Conservation (phyloP, 2,888 invertebrate genomes). For the Thecophora atra region DNA sequence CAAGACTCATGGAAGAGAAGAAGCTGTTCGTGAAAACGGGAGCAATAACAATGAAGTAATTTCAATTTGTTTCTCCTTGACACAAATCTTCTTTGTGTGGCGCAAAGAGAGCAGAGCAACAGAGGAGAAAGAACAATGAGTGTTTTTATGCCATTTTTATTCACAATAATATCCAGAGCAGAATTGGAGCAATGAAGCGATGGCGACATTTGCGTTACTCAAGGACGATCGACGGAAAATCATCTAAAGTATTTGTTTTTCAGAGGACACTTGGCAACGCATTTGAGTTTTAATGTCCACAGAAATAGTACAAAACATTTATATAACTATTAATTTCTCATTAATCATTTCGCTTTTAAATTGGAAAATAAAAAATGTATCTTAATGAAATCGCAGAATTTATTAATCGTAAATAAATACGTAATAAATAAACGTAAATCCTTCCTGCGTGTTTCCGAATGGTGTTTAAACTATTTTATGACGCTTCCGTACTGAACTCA, state of each 20-base stretch:
- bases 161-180: too few species aligned
- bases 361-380: too few species aligned
- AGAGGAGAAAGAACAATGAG: not conserved
- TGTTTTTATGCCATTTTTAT: too few species aligned
- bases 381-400: too few species aligned
- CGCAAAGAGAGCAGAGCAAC: not conserved
- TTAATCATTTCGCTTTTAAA: too few species aligned
- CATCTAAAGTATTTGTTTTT: too few species aligned
- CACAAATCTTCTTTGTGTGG: not conserved
- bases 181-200: too few species aligned
- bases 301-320: not conserved
- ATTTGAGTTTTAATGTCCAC: not conserved
- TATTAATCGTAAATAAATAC: too few species aligned
- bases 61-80: not conserved
- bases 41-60: not conserved
- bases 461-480: slow-evolving; percentile 15
- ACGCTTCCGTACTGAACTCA: not conserved
- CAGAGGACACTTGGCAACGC: slow-evolving; percentile 1
- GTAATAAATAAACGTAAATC: too few species aligned
- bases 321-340: too few species aligned
- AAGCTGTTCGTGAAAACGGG: not conserved
- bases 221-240: too few species aligned
- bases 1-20: too few species aligned
- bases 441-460: not conserved
- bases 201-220: not conserved